Base-by-base conservation (phyloP, 1,140 invertebrate species). In the Drosophila aff. region DNA sequence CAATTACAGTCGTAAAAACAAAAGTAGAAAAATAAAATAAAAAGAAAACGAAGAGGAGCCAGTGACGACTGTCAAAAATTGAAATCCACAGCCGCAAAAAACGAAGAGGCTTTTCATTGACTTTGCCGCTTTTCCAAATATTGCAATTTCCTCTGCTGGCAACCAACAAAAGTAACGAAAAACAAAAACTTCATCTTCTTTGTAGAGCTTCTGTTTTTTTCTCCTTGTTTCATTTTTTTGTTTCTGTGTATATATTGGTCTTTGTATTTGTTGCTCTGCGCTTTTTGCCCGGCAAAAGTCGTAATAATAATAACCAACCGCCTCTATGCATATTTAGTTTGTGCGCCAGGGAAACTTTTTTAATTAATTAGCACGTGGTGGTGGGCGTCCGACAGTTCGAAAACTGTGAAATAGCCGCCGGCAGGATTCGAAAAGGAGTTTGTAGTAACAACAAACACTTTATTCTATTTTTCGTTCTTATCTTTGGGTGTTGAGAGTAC, bases 311-410 rank as follows among this genome's bases (percentile, higher is more conserved):
- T 68, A 50, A 67, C 31, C 31, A 82, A 86, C 63, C 73, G 73
- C 23, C 52, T 59, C 67, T 80, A 83, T 87, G 83, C 72, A 86
- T 86, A 86, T 83, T 49, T 46, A 46, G 44, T 46, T 86, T 76
- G 69, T 26, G 43, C 59, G 40, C 55, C 55, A 67, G 18, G 66
- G 50, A 87, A 87, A 87, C 60, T 84, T 87, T 87, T 87, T 89
- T 90, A 87, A 87, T 87, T 87, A 87, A 87, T 87, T 87, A 87
- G 80, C 86, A 87, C 83, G 79, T 82, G 75, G 43, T 33, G 62
- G 18, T 15, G 10, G 26, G 10, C 2, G 50, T 38, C n/a, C 44
- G 41, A 23, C 47, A 53, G 67, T 38, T 46, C 10, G 36, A 69
- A 81, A 77, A 76, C 65, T 73, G 64, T 38, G 38, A 59, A 59